These are phyloP conservation scores for Grammomys dolichurus DNA, from an alignment of 2,113 vertebrate species.

Conservation along the genomic window DNA sequence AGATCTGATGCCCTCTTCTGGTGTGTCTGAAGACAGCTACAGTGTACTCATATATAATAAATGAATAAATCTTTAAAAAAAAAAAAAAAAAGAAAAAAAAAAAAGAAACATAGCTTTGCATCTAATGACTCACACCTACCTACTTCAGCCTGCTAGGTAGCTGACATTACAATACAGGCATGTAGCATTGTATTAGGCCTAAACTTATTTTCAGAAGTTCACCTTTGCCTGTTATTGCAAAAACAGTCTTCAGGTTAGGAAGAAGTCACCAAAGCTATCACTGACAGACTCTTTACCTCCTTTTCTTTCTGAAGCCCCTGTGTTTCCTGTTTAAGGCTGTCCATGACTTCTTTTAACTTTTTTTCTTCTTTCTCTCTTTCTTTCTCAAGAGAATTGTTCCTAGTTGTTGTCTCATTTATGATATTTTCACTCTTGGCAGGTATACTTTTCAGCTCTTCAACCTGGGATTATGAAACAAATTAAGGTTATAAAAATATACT, in stretches of 20 bases:
- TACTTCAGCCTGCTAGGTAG: background rate
- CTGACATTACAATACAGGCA: background rate
- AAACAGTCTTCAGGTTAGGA: background rate
- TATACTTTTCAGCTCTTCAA: slow-evolving; percentile 91
- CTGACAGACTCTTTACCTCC: slow-evolving; percentile 88
- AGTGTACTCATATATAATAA: no score
- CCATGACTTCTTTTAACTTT: slow-evolving; percentile 93
- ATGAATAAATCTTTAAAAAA: no score
- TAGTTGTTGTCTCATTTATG: slow-evolving; percentile 89
- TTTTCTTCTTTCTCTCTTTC: slow-evolving; percentile 91
- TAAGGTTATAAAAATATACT: background rate
- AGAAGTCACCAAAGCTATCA: slow-evolving; percentile 26
- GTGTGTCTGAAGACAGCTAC: no score
- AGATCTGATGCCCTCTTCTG: no score
- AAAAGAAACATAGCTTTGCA: no score
- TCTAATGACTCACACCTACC: background rate
- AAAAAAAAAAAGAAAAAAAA: no score
- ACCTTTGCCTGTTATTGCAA: background rate
- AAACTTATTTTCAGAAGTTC: background rate
- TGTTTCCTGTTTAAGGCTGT: slow-evolving; percentile 95
- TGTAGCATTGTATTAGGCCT: background rate
- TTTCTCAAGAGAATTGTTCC: slow-evolving; percentile 90
- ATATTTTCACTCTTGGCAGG: slow-evolving; percentile 88
- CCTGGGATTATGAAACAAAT: slow-evolving; percentile 84
- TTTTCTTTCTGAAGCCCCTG: slow-evolving; percentile 94